Percentiles rank a stretch among this genome's conserved stretches.
Evolutionary conservation across 2,888 invertebrate genomes (phyloP).

Genomic region (Drosophila austrosaltans): DNA sequence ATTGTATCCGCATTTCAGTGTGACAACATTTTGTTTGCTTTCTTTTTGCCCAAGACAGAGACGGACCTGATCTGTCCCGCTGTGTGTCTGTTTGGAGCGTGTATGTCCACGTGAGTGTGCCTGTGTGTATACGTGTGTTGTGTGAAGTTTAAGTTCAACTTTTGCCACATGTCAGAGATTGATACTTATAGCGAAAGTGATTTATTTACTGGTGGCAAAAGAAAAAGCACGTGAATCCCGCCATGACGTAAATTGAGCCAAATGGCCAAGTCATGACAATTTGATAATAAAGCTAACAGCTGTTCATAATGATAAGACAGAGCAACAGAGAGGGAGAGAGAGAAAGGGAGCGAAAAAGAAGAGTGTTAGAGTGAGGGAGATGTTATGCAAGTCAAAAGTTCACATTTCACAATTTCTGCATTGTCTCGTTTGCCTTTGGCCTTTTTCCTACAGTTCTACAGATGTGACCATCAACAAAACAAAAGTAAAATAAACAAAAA

Average conservation of each 20-base stretch:
- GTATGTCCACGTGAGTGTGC: constrained; percentile 24
- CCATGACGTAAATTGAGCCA: constrained; percentile 69
- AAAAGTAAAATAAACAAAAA: constrained; percentile 21
- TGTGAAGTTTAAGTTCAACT: constrained; percentile 50
- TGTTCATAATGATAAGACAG: constrained; percentile 18
- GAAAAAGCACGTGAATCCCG: constrained; percentile 40
- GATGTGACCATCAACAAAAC: constrained; percentile 55
- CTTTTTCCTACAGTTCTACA: constrained; percentile 48
- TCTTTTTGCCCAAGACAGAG: constrained; percentile 37
- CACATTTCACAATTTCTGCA: constrained; percentile 61
- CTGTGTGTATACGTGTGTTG: constrained; percentile 21
- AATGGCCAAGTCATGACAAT: constrained; percentile 71
- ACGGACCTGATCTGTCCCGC: constrained; percentile 27
- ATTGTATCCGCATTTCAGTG: constrained; percentile 78
- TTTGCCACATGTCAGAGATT: constrained; percentile 66
- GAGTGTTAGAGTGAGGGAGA: not conserved
- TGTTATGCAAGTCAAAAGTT: constrained; percentile 44
- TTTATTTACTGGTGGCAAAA: constrained; percentile 67
- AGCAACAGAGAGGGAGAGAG: not conserved
- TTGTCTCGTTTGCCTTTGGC: constrained; percentile 10
- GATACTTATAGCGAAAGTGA: constrained; percentile 77
- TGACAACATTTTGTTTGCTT: constrained; percentile 59
- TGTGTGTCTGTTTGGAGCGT: constrained; percentile 8
- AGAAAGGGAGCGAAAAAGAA: not conserved
- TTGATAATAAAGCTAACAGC: constrained; percentile 70